These are phyloP conservation scores for Porites lobata DNA, from an alignment of 92 coral and sea anemone species.

Conservation along the genomic window DNA sequence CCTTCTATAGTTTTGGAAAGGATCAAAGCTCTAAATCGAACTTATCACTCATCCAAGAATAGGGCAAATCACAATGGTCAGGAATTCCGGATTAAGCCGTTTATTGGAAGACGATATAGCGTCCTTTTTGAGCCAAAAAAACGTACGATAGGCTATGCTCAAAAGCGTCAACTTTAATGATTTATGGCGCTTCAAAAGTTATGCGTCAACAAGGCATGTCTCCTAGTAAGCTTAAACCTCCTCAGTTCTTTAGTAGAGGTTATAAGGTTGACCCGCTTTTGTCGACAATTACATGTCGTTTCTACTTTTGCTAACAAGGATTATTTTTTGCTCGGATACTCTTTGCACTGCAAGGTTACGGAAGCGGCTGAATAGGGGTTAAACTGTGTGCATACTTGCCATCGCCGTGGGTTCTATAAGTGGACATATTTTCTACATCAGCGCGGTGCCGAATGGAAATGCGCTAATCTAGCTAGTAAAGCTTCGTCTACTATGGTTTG, in stretches of 20 bases:
- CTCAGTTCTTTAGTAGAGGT: conserved; percentile 18
- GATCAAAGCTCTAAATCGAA: neutral
- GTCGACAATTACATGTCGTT: conserved; percentile 43
- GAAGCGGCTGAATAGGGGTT: conserved; percentile 1
- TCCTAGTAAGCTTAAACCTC: conserved; percentile 17
- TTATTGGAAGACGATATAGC: neutral
- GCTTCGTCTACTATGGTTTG: no score
- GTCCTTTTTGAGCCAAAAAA: conserved; percentile 4
- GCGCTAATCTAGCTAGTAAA: no score
- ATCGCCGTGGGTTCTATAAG: neutral
- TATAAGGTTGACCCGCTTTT: conserved; percentile 25
- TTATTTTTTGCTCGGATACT: neutral
- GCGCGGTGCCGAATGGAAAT: no score
- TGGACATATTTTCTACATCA: no score
- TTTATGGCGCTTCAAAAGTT: conserved; percentile 45
- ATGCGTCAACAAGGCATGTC: conserved; percentile 28
- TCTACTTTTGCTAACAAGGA: conserved; percentile 51
- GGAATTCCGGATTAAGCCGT: conserved; percentile 34
- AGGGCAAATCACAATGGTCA: neutral
- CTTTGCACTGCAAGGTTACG: conserved; percentile 10
- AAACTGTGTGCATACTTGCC: neutral
- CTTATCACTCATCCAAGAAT: neutral
- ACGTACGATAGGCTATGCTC: conserved; percentile 13
- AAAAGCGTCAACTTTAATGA: conserved; percentile 17
- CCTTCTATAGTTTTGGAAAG: neutral